These are phyloP conservation scores for Heliangelus exortis DNA, from an alignment of 2,797 vertebrate genomes.

Conservation along the genomic window DNA sequence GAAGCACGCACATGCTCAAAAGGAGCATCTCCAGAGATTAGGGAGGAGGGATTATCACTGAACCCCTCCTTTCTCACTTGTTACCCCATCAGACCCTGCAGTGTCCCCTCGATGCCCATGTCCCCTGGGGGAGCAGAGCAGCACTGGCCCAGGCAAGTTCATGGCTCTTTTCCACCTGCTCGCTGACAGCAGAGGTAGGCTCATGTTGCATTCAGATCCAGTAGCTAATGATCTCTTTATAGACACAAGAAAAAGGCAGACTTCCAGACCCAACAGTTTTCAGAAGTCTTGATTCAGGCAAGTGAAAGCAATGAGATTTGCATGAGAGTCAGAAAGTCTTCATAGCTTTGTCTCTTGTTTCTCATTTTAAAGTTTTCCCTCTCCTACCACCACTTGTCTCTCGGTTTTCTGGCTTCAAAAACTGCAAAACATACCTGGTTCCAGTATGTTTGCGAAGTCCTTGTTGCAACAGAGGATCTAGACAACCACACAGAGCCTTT, in stretches of 20 bases:
- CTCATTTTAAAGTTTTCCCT: neutral
- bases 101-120: fast-evolving
- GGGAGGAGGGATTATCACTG: neutral
- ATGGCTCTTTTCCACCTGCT: neutral
- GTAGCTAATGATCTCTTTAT: fast-evolving
- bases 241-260: neutral
- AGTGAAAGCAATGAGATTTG: neutral
- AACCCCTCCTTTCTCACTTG: neutral
- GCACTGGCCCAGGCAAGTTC: neutral
- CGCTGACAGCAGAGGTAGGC: fast-evolving
- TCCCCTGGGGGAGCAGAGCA: fast-evolving
- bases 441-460: neutral
- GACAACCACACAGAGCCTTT: neutral
- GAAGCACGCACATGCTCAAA: neutral
- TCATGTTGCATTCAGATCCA: neutral
- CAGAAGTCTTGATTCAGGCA: neutral
- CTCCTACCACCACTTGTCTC: neutral
- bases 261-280: neutral
- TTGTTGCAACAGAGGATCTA: neutral
- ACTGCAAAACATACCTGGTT: neutral
- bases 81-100: neutral
- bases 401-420: neutral
- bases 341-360: neutral
- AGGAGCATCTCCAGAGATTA: neutral
- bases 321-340: neutral